Percentiles rank a stretch among this genome's conserved stretches.
Conservation (phyloP, 2,888 invertebrate genomes). For the Dryocosmus kuriphilus region DNA sequence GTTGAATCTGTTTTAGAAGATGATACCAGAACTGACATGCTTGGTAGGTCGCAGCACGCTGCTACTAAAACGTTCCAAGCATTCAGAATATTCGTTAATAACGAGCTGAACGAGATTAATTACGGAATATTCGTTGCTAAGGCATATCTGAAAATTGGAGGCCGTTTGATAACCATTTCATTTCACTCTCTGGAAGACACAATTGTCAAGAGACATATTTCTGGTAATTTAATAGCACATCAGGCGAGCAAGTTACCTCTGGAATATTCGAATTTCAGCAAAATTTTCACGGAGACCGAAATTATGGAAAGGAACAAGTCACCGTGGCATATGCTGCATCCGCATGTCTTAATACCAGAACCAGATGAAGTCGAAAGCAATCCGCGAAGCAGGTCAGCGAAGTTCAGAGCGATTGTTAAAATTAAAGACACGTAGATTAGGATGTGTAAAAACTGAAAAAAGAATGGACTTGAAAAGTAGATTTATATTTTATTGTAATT, state of each 20-base stretch:
- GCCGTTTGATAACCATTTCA: conserved; percentile 89
- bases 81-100: conserved; percentile 95
- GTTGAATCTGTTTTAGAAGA: conserved; percentile 82
- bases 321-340: conserved; percentile 89
- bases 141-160: conserved; percentile 87
- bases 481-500: background rate
- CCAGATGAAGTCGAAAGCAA: conserved; percentile 87
- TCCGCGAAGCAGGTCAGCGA: conserved; percentile 93
- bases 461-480: background rate
- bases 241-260: conserved; percentile 85
- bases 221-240: conserved; percentile 87
- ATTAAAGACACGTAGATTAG: background rate
- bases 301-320: conserved; percentile 82
- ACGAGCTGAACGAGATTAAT: conserved; percentile 96
- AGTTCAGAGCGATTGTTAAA: conserved; percentile 86
- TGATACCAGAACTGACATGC: conserved; percentile 83
- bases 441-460: background rate
- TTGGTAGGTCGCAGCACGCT: conserved; percentile 87
- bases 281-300: conserved; percentile 81
- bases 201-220: conserved; percentile 93
- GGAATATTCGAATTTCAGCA: conserved; percentile 84
- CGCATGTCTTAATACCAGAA: conserved; percentile 88
- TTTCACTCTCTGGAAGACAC: conserved; percentile 97
- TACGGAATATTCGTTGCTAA: conserved; percentile 90
- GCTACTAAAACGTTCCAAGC: conserved; percentile 97